Evolutionary conservation across 2,113 vertebrate genomes (phyloP).

Genomic region (Nothobranchius furzeri): DNA sequence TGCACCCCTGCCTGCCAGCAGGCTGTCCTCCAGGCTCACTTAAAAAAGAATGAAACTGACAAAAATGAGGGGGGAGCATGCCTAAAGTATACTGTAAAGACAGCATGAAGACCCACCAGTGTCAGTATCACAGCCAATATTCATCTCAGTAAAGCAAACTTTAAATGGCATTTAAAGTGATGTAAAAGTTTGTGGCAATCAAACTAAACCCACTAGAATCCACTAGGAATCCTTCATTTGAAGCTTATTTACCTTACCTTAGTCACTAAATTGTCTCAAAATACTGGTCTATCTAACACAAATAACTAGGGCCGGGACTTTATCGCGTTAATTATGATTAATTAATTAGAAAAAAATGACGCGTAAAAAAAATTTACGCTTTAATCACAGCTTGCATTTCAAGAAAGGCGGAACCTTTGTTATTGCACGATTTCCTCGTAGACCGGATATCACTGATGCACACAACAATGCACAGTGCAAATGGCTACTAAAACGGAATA

Average conservation of each 20-base stretch:
- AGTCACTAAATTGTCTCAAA: slow-evolving; percentile 2
- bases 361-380: no score
- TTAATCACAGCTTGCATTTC: no score
- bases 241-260: not conserved
- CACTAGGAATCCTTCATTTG: not conserved
- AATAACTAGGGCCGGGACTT: not conserved
- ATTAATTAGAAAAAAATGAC: no score
- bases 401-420: no score
- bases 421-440: no score
- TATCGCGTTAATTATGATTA: no score
- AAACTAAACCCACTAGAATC: slow-evolving; percentile 14
- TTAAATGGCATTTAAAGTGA: slow-evolving; percentile 40
- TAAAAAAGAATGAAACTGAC: slow-evolving; percentile 57
- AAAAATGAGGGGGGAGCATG: slow-evolving; percentile 2
- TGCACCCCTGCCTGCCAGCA: slow-evolving; percentile 69
- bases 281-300: not conserved
- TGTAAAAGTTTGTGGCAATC: slow-evolving; percentile 30
- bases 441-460: no score
- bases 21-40: slow-evolving; percentile 67
- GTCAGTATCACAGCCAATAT: slow-evolving; percentile 21
- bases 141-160: slow-evolving; percentile 37
- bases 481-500: no score
- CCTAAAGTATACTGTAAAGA: slow-evolving; percentile 21
- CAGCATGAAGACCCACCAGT: slow-evolving; percentile 31
- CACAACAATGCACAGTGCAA: no score